Base-by-base conservation (phyloP, 1,140 invertebrate genomes). In the Coboldia fuscipes region DNA sequence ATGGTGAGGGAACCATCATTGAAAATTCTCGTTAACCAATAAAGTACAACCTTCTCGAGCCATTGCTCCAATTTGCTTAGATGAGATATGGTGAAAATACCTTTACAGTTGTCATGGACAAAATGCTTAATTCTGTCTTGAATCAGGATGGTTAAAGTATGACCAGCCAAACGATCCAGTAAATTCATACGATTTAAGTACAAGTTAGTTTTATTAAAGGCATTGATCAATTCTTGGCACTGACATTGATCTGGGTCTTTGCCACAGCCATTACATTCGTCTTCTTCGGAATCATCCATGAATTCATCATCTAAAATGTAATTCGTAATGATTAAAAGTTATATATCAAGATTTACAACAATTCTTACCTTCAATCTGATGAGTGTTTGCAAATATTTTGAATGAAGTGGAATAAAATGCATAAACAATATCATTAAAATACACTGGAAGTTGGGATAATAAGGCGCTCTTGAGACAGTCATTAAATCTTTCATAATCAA, bases 21-120 rank as follows among this genome's bases (percentile, higher is more conserved):
- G 42, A 82, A 89, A 35, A 89, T 76, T 44, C 72, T 65, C 24
- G 66, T 72, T 12, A 90, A 47, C 84, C 84, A 90, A 3, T 67
- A 70, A 52, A 88, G 69, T 1, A 89, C 75, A 30, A 80, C 72
- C 26, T 66, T 72, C 24, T 83, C 70, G 0, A 90, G 60, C 84
- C 85, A 90, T 65, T 78, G 66, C 60, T 85, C 73, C 4, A 89
- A 55, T 30, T 63, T 60, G 4, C 55, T 49, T 19, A 88, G 61
- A 42, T 82, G 75, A 1, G 78, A 79, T 10, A 68, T 67, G 58
- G 88, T 78, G 59, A 85, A 88, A 39, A 72, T 79, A 33, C 77
- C 77, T 46, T 78, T 73, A 46, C 83, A 89, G 0, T 71, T 68
- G 41, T 71, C 70, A 44, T 71, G 66, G 7, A 90, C 75, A 45